Percentiles rank a stretch among this genome's conserved stretches.
Evolutionary conservation across 2,113 vertebrate genomes (phyloP).

Genomic region (Danionella cerebrum): DNA sequence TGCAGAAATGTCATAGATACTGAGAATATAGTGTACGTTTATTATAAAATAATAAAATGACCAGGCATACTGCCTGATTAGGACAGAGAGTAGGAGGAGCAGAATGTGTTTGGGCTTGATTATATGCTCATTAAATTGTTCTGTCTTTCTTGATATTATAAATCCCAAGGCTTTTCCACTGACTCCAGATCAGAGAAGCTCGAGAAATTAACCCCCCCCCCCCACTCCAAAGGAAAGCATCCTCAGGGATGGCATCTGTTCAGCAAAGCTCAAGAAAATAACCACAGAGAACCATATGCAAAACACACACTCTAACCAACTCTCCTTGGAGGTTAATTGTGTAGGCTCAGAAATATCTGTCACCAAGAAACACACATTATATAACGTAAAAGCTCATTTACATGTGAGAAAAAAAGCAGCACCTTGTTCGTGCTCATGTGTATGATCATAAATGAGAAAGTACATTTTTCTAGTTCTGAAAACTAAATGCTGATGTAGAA

Average conservation of each 20-base stretch:
- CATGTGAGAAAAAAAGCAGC: not conserved
- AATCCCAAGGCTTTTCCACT: conserved; percentile 50
- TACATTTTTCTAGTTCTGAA: too few relatives aligned
- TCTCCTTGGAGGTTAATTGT: not conserved
- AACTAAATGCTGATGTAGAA: too few relatives aligned
- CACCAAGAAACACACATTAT: not conserved
- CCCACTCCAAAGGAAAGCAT: conserved; percentile 55
- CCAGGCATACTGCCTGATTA: not conserved
- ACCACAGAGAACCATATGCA: conserved; percentile 17
- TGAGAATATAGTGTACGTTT: not conserved
- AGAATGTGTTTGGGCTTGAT: conserved; percentile 34
- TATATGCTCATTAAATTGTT: conserved; percentile 39
- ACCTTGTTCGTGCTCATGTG: not conserved
- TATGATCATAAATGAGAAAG: not conserved
- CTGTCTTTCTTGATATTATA: conserved; percentile 13
- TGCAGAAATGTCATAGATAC: not conserved
- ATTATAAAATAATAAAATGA: not conserved
- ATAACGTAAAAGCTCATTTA: not conserved
- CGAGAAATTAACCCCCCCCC: conserved; percentile 49
- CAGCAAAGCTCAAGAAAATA: conserved; percentile 31
- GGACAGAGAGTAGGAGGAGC: not conserved
- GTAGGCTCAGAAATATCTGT: not conserved
- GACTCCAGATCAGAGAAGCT: conserved; percentile 41
- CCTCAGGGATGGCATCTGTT: conserved; percentile 61
- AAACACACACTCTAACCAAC: not conserved